Conservation (phyloP, 2,113 vertebrate species). For the Sigmodon hispidus region DNA sequence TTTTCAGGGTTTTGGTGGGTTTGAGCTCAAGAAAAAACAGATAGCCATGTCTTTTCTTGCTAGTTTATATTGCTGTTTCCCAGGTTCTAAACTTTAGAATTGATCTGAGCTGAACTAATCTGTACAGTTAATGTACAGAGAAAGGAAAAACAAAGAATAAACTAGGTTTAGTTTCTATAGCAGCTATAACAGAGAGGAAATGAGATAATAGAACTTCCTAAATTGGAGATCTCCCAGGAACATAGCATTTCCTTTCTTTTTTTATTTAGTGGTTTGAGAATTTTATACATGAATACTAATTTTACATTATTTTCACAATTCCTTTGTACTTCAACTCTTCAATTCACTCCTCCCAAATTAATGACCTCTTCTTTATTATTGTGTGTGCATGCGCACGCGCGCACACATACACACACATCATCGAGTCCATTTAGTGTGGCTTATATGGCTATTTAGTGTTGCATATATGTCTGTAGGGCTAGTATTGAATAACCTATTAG, state of each 20-base stretch:
- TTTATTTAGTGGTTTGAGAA: background rate
- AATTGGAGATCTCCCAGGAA: background rate
- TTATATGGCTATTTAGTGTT: background rate
- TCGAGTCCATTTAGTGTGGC: background rate
- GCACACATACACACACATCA: background rate
- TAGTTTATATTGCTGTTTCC: background rate
- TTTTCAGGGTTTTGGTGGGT: background rate
- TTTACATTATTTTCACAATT: background rate
- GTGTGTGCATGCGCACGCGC: background rate
- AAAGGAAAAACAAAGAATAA: background rate
- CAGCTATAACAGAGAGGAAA: background rate
- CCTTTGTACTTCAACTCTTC: background rate
- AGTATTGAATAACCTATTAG: background rate
- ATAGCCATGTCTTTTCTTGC: background rate
- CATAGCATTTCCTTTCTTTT: background rate
- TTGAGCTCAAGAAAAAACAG: background rate
- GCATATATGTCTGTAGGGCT: background rate
- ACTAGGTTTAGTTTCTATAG: background rate
- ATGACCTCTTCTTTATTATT: background rate
- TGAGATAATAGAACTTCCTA: slow-evolving; percentile 26
- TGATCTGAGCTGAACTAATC: background rate
- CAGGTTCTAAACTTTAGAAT: background rate
- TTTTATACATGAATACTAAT: background rate
- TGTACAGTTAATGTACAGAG: background rate
- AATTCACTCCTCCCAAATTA: background rate